Evolutionary conservation across 2,113 vertebrate genomes (phyloP), one percentile per base, ranked within the genome.

Genomic region (Apteryx mantelli): DNA sequence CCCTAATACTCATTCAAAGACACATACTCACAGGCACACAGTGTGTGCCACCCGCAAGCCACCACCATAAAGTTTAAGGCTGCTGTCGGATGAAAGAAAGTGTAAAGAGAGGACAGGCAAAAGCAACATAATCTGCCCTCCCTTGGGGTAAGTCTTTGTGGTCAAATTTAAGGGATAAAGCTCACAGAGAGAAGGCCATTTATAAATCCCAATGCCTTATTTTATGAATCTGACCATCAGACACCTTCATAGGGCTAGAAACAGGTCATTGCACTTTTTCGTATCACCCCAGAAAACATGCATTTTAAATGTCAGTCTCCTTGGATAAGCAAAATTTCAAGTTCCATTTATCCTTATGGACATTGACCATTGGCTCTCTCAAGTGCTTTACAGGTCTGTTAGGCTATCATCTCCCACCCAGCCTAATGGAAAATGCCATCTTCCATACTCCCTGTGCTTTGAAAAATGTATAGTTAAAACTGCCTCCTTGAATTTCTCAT

Each of bases 121-220:
- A 91, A 81, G 46, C 6, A 66, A 78, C 46, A 42, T 21, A 55
- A 38, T 76, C 42, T 21, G 24, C 42, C 13, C 86, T 87, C 14
- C 60, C 3, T 8, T 36, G 19, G 9, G 19, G 4, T 68, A 55
- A 42, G 1, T 11, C 0, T 5, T 5, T 82, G 77, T 84, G 1
- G 32, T 65, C 10, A 73, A 91, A 64, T 64, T n/a, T 6, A 28
- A 79, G 68, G 12, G 19, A 6, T 6, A 71, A 73, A 84, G 6
- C 5, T 85, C n/a, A 79, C 3, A 78, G 13, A 60, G 8, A 5
- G 10, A 46, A 75, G 21, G 17, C 22, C 66, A 14, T 38, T 76
- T 73, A 38, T n/a, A 82, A 84, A 73, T 56, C 5, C 36, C 28
- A 53, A 9, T 58, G 30, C 19, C 8, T 76, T 9, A 48, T 63